Conservation (phyloP, 2,888 invertebrate species). For the Drosophila testacea region DNA sequence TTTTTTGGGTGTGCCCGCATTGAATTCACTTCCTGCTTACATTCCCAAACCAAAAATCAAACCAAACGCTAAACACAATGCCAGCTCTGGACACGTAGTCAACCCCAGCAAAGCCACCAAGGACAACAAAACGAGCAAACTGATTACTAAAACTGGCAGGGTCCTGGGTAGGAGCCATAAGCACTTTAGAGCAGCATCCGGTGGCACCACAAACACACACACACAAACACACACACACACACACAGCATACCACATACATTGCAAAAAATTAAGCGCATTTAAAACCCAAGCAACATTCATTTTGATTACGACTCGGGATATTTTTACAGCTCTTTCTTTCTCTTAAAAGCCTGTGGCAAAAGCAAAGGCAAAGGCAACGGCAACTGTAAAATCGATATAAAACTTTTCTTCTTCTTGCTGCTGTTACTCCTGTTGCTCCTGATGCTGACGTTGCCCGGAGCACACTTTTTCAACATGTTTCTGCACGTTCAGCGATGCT, state of each 20-base stretch:
- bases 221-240: not conserved
- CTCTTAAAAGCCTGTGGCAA: slow-evolving; percentile 32
- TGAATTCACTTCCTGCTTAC: slow-evolving; percentile 62
- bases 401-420: slow-evolving; percentile 41
- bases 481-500: slow-evolving; percentile 43
- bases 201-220: slow-evolving; percentile 1
- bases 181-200: slow-evolving; percentile 46
- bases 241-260: slow-evolving; percentile 14
- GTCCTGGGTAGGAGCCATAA: slow-evolving; percentile 30
- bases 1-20: slow-evolving; percentile 62
- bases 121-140: slow-evolving; percentile 36
- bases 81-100: slow-evolving; percentile 56
- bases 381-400: slow-evolving; percentile 51
- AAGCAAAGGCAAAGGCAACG: slow-evolving; percentile 27
- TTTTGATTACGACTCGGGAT: slow-evolving; percentile 56
- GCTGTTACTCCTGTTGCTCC: not conserved
- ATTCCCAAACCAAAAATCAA: slow-evolving; percentile 13
- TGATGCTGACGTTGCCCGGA: slow-evolving; percentile 18
- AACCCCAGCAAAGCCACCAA: slow-evolving; percentile 32
- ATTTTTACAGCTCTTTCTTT: slow-evolving; percentile 21
- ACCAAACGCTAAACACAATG: slow-evolving; percentile 59
- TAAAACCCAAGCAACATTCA: slow-evolving; percentile 58
- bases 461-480: slow-evolving; percentile 29
- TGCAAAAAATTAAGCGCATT: slow-evolving; percentile 68
- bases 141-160: slow-evolving; percentile 8